A percentile compares a stretch with the other conserved stretches of the same genome.
phyloP scores from a whole-genome alignment of 2,888 invertebrate genomes.

The Danaus chrysippus region DNA sequence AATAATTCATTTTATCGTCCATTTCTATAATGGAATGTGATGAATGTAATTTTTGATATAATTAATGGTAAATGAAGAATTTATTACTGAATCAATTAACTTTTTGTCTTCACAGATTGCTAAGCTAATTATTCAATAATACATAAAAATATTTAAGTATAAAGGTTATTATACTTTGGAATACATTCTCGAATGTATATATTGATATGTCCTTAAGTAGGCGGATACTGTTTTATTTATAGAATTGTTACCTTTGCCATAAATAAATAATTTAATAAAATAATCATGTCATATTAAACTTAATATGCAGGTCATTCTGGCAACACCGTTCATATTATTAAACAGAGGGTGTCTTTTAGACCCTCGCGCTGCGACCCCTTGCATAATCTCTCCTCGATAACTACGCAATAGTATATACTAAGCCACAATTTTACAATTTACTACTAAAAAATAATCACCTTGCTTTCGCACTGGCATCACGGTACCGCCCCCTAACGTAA shows the following conservation, averaged over 20 bases:
- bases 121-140: too few species aligned
- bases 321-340: constrained; percentile 10
- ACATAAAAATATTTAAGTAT: too few species aligned
- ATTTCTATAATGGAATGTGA: too few species aligned
- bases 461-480: constrained; percentile 88
- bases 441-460: constrained; percentile 73
- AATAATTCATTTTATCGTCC: too few species aligned
- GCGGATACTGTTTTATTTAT: constrained; percentile 18
- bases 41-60: too few species aligned
- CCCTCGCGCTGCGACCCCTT: constrained; percentile 21
- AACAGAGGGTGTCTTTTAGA: constrained; percentile 10
- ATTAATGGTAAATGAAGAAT: too few species aligned
- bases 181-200: too few species aligned
- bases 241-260: constrained; percentile 12
- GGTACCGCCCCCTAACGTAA: constrained; percentile 75
- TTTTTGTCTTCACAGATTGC: too few species aligned
- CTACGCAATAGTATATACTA: constrained; percentile 20
- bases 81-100: too few species aligned
- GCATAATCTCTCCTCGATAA: constrained; percentile 28
- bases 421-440: constrained; percentile 30
- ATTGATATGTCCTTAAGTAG: background rate
- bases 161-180: too few species aligned
- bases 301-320: constrained; percentile 14
- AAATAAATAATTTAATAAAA: constrained; percentile 23
- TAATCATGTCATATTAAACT: constrained; percentile 11